These are phyloP conservation scores for Protaetia brevitarsis DNA, from an alignment of 1,140 invertebrate genomes.

Conservation along the genomic window DNA sequence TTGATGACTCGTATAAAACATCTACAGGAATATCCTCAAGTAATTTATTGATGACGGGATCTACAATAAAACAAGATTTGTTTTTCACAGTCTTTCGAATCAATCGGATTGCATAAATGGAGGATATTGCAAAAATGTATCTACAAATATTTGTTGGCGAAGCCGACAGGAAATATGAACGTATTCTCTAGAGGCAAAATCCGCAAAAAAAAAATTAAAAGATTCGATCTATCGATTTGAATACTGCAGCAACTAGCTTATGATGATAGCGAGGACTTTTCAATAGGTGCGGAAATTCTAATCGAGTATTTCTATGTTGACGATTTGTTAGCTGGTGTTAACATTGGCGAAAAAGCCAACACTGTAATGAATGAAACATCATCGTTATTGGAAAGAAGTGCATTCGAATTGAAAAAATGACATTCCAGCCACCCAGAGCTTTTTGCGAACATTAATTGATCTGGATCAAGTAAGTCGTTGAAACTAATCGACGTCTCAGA, in stretches of 20 bases:
- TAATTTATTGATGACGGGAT: conserved; percentile 29
- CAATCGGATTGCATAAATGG: conserved; percentile 33
- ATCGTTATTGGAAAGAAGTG: not conserved
- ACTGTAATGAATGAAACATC: not conserved
- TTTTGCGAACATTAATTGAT: not conserved
- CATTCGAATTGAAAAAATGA: not conserved
- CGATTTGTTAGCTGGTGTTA: not conserved
- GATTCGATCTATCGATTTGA: conserved; percentile 30
- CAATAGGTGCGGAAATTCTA: conserved; percentile 21
- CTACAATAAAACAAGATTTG: conserved; percentile 28
- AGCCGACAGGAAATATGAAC: conserved; percentile 38
- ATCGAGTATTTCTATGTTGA: conserved; percentile 35
- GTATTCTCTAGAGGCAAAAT: conserved; percentile 43
- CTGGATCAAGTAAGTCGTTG: not conserved
- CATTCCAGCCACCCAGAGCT: not conserved
- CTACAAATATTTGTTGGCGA: conserved; percentile 39
- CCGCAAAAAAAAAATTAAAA: not conserved
- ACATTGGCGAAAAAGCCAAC: not conserved
- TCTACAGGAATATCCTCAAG: conserved; percentile 34
- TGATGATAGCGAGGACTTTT: conserved; percentile 28
- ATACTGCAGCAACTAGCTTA: conserved; percentile 35
- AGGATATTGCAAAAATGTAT: conserved; percentile 39
- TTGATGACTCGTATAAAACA: conserved; percentile 39
- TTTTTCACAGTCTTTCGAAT: conserved; percentile 45
- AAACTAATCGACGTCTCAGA: not conserved